Percentiles rank a stretch among this genome's conserved stretches.
These are phyloP conservation scores for Eublepharis macularius DNA, from an alignment of 2,113 vertebrate species.

Conservation along the genomic window DNA sequence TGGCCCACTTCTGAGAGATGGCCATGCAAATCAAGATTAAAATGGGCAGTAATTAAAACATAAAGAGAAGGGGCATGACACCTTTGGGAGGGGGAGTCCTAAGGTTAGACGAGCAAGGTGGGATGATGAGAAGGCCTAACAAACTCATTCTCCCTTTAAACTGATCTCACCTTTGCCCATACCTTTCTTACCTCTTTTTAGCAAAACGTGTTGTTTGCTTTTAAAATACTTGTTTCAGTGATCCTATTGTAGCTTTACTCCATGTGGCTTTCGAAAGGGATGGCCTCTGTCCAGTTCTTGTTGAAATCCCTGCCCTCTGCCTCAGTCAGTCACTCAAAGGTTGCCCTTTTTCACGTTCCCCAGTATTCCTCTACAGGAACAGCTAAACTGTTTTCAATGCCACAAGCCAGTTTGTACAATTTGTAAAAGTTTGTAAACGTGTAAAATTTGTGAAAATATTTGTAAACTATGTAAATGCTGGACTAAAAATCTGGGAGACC, in stretches of 20 bases:
- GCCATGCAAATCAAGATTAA: conserved; percentile 73
- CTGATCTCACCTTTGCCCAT: fast-evolving
- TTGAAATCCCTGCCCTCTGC: neutral
- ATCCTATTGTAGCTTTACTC: conserved; percentile 10
- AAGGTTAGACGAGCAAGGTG: conserved; percentile 29
- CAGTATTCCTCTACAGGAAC: neutral
- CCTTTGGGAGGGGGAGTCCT: conserved; percentile 49
- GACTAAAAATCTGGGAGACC: too few species aligned
- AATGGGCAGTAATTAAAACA: conserved; percentile 73
- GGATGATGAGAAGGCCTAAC: conserved; percentile 9
- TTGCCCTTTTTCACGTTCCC: neutral
- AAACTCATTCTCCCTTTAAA: fast-evolving
- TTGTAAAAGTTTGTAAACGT: too few species aligned
- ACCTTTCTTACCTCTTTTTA: conserved; percentile 21
- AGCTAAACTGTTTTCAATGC: neutral
- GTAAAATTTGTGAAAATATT: too few species aligned
- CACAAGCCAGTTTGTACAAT: neutral
- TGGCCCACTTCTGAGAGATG: conserved; percentile 72
- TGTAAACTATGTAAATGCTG: too few species aligned
- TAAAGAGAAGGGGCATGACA: conserved; percentile 63
- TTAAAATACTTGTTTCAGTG: conserved; percentile 26
- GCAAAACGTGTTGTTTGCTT: conserved; percentile 52
- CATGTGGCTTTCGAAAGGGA: neutral
- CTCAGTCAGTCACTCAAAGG: neutral
- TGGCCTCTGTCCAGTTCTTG: fast-evolving